Percentiles rank a stretch among this genome's conserved stretches.
Evolutionary conservation across 2,113 vertebrate species (phyloP).

Genomic region (Gasterosteus aculeatus): DNA sequence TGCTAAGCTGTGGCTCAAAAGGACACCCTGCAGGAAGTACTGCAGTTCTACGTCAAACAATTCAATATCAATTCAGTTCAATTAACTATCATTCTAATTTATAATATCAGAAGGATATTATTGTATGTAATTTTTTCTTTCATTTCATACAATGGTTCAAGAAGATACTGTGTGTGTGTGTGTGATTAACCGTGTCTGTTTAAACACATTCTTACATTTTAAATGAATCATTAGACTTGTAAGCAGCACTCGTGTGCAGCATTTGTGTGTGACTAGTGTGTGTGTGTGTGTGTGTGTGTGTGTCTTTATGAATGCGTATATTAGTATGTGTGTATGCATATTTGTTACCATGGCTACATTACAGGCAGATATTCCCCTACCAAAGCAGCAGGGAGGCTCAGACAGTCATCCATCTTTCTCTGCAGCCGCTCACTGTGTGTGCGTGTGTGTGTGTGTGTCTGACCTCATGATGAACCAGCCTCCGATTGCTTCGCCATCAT

Average conservation of each 20-base stretch:
- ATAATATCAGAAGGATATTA: background rate
- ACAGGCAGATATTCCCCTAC: conserved; percentile 93
- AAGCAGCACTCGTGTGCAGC: conserved; percentile 11
- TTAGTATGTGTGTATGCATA: conserved; percentile 3
- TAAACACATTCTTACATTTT: conserved; percentile 24
- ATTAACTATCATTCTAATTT: background rate
- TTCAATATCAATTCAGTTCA: too few species aligned
- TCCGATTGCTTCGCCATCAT: conserved; percentile 39
- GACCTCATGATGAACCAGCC: conserved; percentile 60
- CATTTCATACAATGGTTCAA: background rate
- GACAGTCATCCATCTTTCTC: conserved; percentile 84
- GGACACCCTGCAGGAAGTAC: too few species aligned
- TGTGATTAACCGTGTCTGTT: background rate
- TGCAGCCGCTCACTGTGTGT: conserved; percentile 37
- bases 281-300: background rate
- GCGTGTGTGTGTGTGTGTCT: conserved; percentile 36
- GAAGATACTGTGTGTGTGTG: background rate
- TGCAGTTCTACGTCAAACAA: background rate
- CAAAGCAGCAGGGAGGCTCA: conserved; percentile 93
- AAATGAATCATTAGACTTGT: conserved; percentile 45
- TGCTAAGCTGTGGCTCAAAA: too few species aligned
- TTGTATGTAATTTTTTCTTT: background rate
- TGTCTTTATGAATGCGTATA: conserved; percentile 9
- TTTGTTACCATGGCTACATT: conserved; percentile 51
- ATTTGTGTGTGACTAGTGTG: background rate